A percentile compares a stretch with the other conserved stretches of the same genome.
Conservation (phyloP, 2,113 vertebrate genomes). For the Anthoscopus minutus region DNA sequence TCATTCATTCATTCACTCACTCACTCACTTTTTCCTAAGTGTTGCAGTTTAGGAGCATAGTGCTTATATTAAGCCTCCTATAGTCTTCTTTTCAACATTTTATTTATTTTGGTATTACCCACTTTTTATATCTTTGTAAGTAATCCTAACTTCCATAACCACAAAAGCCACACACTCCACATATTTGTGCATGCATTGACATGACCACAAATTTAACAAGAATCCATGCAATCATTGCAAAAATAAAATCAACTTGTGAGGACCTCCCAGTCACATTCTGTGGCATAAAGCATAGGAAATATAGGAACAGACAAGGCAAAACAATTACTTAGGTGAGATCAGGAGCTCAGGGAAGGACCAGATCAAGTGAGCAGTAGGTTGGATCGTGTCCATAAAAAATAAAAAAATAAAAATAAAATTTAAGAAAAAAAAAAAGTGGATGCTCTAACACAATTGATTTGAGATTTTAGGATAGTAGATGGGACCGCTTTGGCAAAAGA, state of each 20-base stretch:
- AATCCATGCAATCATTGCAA: background rate
- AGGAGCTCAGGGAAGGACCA: background rate
- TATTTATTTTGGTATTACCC: background rate
- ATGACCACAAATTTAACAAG: background rate
- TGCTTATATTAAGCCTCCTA: background rate
- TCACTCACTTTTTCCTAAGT: background rate
- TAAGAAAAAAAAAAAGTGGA: no score
- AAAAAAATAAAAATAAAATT: no score
- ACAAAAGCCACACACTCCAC: background rate
- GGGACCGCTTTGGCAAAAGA: background rate
- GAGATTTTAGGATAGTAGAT: background rate
- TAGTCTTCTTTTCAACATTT: background rate
- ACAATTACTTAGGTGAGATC: background rate
- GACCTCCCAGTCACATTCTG: background rate
- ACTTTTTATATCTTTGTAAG: background rate
- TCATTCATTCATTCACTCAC: background rate
- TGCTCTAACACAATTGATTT: background rate
- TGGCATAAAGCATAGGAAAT: background rate
- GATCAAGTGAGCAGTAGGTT: background rate
- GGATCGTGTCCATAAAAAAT: background rate
- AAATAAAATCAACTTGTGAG: background rate
- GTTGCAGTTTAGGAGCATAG: background rate
- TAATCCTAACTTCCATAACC: background rate
- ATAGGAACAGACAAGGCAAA: background rate
- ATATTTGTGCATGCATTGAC: background rate